phyloP scores from a whole-genome alignment of 1,140 invertebrate species.

The Zaprionus davidi region DNA sequence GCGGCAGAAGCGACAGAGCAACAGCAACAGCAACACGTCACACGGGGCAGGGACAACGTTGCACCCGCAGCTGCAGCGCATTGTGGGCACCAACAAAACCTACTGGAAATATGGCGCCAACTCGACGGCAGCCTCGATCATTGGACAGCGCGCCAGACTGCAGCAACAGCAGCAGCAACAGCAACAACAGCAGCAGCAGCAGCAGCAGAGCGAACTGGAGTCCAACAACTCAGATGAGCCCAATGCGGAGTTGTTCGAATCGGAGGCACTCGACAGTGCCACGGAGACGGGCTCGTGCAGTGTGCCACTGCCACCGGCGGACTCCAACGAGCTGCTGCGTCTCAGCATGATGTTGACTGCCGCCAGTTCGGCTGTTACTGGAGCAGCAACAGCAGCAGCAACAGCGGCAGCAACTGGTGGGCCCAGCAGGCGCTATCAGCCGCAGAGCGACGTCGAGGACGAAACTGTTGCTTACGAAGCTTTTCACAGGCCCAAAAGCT shows the following conservation, averaged over 20 bases:
- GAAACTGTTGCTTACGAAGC: slow-evolving; percentile 84
- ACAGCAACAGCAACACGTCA: not conserved
- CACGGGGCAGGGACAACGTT: not conserved
- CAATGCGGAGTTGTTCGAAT: slow-evolving; percentile 54
- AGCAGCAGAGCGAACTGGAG: slow-evolving; percentile 57
- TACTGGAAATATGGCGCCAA: slow-evolving; percentile 80
- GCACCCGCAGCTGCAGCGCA: slow-evolving; percentile 57
- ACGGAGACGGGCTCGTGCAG: slow-evolving; percentile 78
- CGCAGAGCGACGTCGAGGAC: slow-evolving; percentile 52
- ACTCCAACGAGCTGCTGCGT: slow-evolving; percentile 77
- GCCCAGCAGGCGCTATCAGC: slow-evolving; percentile 52
- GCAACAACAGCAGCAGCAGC: slow-evolving; percentile 44
- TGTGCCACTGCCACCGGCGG: slow-evolving; percentile 69
- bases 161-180: slow-evolving; percentile 43
- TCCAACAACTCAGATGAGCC: slow-evolving; percentile 64
- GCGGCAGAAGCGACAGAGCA: slow-evolving; percentile 61
- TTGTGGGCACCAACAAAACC: slow-evolving; percentile 73
- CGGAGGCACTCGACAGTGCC: slow-evolving; percentile 47
- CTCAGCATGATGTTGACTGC: slow-evolving; percentile 76
- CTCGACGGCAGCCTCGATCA: slow-evolving; percentile 77
- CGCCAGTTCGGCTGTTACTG: slow-evolving; percentile 71
- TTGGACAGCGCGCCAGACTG: slow-evolving; percentile 61
- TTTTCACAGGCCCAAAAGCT: slow-evolving; percentile 77
- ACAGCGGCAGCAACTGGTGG: slow-evolving; percentile 64
- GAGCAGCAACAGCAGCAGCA: slow-evolving; percentile 41